phyloP scores from a whole-genome alignment of 1,140 invertebrate genomes.

The Drosophila prosaltans region DNA sequence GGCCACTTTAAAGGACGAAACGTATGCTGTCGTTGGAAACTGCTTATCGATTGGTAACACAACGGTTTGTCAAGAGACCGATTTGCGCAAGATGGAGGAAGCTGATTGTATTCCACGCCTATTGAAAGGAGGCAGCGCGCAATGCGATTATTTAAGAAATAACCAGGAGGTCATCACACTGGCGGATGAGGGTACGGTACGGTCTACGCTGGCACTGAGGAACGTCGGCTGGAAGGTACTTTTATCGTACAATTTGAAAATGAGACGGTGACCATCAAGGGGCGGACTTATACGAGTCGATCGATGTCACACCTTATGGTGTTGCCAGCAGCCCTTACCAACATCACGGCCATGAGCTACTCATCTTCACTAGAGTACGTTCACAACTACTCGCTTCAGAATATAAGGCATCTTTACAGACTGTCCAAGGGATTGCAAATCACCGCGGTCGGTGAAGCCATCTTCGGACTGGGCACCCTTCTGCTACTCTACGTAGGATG shows the following conservation, averaged over 20 bases:
- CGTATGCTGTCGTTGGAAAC: constrained; percentile 2
- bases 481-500: too few species aligned
- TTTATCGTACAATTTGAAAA: not conserved
- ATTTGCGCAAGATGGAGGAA: constrained; percentile 3
- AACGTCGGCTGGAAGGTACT: not conserved
- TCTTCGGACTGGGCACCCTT: too few species aligned
- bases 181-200: not conserved
- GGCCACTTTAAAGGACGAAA: not conserved
- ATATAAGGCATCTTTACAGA: too few species aligned
- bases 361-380: not conserved
- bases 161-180: not conserved
- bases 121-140: constrained; percentile 2
- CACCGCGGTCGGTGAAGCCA: too few species aligned
- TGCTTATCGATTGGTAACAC: constrained; percentile 16
- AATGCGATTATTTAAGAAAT: too few species aligned
- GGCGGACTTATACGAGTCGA: not conserved
- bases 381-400: not conserved
- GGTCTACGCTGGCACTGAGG: not conserved
- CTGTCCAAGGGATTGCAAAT: too few species aligned
- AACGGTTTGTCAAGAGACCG: constrained; percentile 14
- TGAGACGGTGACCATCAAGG: not conserved
- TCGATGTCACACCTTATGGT: too few species aligned
- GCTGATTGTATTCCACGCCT: constrained; percentile 3
- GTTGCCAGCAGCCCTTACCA: not conserved
- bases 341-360: not conserved